Conservation (phyloP, 2,797 vertebrate genomes). For the Linurgus olivaceus region DNA sequence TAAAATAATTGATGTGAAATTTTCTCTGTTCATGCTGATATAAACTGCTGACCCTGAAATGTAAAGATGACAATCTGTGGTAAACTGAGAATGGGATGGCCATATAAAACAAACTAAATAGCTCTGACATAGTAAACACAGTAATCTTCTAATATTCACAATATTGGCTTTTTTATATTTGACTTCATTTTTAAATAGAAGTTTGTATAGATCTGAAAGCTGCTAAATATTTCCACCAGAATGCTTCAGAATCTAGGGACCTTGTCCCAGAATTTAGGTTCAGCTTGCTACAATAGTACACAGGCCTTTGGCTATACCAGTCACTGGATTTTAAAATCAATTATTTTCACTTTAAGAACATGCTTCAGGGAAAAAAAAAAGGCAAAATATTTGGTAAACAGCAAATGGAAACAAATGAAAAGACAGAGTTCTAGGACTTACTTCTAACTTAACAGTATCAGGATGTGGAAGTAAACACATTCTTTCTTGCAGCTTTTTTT, state of each 20-base stretch:
- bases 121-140: not conserved
- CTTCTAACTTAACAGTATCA: slow-evolving; percentile 80
- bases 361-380: not conserved
- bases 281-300: slow-evolving; percentile 37
- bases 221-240: slow-evolving; percentile 36
- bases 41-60: not conserved
- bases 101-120: not conserved
- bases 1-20: not conserved
- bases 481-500: slow-evolving; percentile 74
- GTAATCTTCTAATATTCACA: not conserved
- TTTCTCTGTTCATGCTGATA: not conserved
- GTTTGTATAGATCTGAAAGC: not conserved
- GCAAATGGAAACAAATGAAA: slow-evolving; percentile 30
- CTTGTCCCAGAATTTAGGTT: slow-evolving; percentile 54
- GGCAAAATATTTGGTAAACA: slow-evolving; percentile 47
- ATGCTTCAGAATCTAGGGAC: slow-evolving; percentile 31
- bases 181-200: not conserved
- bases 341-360: slow-evolving; percentile 64
- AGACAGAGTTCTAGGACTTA: slow-evolving; percentile 63
- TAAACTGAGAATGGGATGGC: not conserved
- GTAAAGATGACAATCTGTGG: not conserved
- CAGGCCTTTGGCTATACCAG: slow-evolving; percentile 63
- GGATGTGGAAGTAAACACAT: slow-evolving; percentile 58
- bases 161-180: not conserved
- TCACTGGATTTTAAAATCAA: slow-evolving; percentile 68